Evolutionary conservation across 2,888 invertebrate genomes (phyloP).

Genomic region (Xanthorhoe designata): DNA sequence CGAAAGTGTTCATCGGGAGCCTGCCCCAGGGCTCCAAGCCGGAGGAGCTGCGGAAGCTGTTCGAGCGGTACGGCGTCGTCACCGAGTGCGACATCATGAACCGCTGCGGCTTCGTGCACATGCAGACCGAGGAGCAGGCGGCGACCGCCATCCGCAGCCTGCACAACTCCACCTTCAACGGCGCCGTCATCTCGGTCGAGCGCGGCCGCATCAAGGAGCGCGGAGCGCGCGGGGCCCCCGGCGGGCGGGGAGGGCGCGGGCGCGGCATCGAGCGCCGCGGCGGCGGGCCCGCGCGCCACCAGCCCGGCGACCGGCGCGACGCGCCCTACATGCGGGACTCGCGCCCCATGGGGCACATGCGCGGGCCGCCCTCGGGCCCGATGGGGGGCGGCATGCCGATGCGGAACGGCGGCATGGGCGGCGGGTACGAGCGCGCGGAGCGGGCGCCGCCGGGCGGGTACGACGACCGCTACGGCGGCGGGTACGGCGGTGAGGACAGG

Average conservation of each 20-base stretch:
- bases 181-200: conserved; percentile 93
- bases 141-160: conserved; percentile 92
- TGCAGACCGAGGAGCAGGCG: conserved; percentile 93
- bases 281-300: conserved; percentile 61
- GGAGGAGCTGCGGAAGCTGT: conserved; percentile 92
- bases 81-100: conserved; percentile 98
- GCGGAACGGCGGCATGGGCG: conserved; percentile 61
- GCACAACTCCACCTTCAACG: conserved; percentile 93
- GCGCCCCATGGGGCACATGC: conserved; percentile 66
- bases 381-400: conserved; percentile 51
- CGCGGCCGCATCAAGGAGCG: conserved; percentile 91
- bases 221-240: conserved; percentile 82
- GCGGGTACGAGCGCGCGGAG: conserved; percentile 67
- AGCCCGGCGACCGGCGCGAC: conserved; percentile 62
- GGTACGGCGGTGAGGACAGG: conserved; percentile 78
- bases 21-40: conserved; percentile 93
- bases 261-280: conserved; percentile 67
- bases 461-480: conserved; percentile 76
- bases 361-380: conserved; percentile 54
- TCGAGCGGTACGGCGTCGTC: conserved; percentile 94
- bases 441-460: conserved; percentile 63
- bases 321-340: conserved; percentile 66
- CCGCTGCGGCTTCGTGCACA: conserved; percentile 97
- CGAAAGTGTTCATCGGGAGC: conserved; percentile 97
- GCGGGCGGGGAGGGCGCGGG: conserved; percentile 80